Conservation (phyloP, 2,113 vertebrate species). For the Lepisosteus oculatus region DNA sequence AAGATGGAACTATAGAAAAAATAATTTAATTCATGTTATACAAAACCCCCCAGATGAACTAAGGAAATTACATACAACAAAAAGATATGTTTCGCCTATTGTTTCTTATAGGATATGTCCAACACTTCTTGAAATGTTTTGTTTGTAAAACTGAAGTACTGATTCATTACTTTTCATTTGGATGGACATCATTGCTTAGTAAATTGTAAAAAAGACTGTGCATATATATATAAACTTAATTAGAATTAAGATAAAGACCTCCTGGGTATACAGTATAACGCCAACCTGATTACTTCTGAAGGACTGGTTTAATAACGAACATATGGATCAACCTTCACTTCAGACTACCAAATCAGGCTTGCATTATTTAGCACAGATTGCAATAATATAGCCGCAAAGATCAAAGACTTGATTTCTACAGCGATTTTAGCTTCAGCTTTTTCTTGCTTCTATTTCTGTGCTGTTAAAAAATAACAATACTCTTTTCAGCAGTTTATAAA, state of each 20-base stretch:
- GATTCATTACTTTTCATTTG: neutral
- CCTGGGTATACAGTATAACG: slow-evolving; percentile 15
- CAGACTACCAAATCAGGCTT: slow-evolving; percentile 61
- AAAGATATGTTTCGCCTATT: neutral
- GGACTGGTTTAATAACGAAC: slow-evolving; percentile 58
- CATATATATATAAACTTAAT: slow-evolving; percentile 31
- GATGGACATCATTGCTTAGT: slow-evolving; percentile 15
- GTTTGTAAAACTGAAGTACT: slow-evolving; percentile 4
- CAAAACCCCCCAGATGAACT: slow-evolving; percentile 12
- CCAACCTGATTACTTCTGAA: slow-evolving; percentile 35
- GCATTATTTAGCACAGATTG: slow-evolving; percentile 62
- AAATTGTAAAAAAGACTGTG: slow-evolving; percentile 1
- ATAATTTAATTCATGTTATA: neutral
- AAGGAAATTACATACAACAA: neutral
- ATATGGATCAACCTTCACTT: slow-evolving; percentile 57
- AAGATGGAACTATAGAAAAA: too few relatives aligned
- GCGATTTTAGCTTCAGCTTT: slow-evolving; percentile 32
- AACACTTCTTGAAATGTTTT: neutral
- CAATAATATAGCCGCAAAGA: slow-evolving; percentile 62
- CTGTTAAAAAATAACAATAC: slow-evolving; percentile 2
- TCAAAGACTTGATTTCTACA: slow-evolving; percentile 68
- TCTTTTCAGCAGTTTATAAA: slow-evolving; percentile 13
- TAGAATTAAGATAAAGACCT: slow-evolving; percentile 36
- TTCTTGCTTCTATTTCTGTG: slow-evolving; percentile 22
- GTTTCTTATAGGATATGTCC: neutral